Evolutionary conservation across 2,113 vertebrate genomes (phyloP).

Genomic region (Notiomystis cincta): DNA sequence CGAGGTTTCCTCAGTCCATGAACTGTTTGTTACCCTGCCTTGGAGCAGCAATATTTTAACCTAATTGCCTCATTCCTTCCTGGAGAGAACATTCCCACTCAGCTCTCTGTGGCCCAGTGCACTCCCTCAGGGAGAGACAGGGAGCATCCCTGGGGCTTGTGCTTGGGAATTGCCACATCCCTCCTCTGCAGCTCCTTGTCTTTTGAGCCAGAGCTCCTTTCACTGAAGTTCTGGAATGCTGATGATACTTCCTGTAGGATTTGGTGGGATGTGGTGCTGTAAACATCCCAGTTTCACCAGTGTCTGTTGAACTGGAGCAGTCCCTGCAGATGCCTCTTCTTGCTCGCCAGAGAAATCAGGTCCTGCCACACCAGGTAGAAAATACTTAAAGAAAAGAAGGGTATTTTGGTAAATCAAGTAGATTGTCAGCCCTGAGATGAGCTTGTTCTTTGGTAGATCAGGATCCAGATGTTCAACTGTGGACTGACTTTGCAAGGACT

Average conservation of each 20-base stretch:
- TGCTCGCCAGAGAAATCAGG: neutral
- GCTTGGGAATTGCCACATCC: neutral
- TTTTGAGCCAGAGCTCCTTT: neutral
- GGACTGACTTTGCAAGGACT: neutral
- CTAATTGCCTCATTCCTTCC: constrained; percentile 2
- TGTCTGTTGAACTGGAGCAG: neutral
- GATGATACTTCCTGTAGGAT: neutral
- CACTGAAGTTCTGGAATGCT: neutral
- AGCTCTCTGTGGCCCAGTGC: neutral
- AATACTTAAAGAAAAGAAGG: neutral
- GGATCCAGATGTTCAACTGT: neutral
- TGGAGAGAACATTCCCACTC: neutral
- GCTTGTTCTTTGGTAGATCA: neutral
- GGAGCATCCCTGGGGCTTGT: neutral
- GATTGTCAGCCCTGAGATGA: neutral
- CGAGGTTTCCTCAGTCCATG: neutral
- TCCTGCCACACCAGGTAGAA: neutral
- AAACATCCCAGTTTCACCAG: neutral
- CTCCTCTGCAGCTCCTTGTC: neutral
- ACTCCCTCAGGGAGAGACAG: neutral
- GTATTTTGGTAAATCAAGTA: neutral
- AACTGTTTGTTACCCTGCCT: neutral
- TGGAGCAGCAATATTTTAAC: constrained; percentile 4
- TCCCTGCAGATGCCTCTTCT: neutral
- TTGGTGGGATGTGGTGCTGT: neutral